These are phyloP conservation scores for Apoda limacodes DNA, from an alignment of 2,888 invertebrate species.

Conservation along the genomic window DNA sequence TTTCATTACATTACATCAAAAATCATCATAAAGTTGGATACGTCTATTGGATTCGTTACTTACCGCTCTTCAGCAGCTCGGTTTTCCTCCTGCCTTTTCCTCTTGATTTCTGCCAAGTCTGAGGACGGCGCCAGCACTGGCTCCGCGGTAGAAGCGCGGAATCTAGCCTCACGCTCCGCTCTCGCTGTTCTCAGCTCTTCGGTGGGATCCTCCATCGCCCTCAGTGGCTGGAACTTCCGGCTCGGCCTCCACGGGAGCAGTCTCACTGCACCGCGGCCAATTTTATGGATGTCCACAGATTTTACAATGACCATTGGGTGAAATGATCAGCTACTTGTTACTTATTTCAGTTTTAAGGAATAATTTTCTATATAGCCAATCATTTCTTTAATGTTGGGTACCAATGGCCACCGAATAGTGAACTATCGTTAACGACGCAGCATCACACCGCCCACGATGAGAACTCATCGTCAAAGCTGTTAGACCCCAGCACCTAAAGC, in stretches of 20 bases:
- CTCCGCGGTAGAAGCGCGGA: slow-evolving; percentile 64
- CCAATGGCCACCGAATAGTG: slow-evolving; percentile 33
- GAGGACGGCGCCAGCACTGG: slow-evolving; percentile 59
- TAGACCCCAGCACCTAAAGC: slow-evolving; percentile 43
- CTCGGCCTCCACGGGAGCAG: slow-evolving; percentile 77
- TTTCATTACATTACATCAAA: neutral
- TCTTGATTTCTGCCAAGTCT: slow-evolving; percentile 63
- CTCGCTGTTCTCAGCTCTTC: slow-evolving; percentile 72
- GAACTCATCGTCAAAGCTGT: slow-evolving; percentile 41
- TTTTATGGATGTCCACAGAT: slow-evolving; percentile 32
- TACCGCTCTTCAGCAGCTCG: slow-evolving; percentile 73
- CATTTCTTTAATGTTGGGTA: slow-evolving; percentile 27
- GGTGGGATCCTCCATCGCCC: slow-evolving; percentile 69
- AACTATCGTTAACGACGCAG: slow-evolving; percentile 40
- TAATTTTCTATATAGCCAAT: slow-evolving; percentile 10
- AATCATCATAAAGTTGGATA: neutral
- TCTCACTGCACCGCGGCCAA: slow-evolving; percentile 66
- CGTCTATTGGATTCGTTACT: slow-evolving; percentile 18
- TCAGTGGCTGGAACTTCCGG: slow-evolving; percentile 74
- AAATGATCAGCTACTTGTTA: slow-evolving; percentile 21
- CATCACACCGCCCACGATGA: slow-evolving; percentile 28
- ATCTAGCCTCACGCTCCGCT: slow-evolving; percentile 71
- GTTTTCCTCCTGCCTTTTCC: slow-evolving; percentile 73
- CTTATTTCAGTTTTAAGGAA: neutral
- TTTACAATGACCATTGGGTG: slow-evolving; percentile 36